A percentile compares a stretch with the other conserved stretches of the same genome.
Evolutionary conservation across 2,797 vertebrate species (phyloP).

Genomic region (Hemitrygon akajei): DNA sequence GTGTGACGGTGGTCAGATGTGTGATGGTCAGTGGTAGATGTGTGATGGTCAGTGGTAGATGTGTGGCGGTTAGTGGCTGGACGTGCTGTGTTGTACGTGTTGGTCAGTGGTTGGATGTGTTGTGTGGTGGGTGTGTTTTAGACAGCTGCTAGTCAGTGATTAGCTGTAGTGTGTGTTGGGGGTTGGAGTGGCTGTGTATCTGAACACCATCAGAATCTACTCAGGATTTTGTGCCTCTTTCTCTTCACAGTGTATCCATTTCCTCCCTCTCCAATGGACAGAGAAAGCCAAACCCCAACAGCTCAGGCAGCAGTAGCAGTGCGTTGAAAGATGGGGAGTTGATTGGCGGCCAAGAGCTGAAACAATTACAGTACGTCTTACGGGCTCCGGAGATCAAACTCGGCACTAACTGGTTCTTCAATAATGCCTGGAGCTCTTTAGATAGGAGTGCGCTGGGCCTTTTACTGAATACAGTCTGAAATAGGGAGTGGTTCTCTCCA

Average conservation of each 20-base stretch:
- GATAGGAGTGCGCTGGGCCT: background rate
- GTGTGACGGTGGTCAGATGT: too few species aligned
- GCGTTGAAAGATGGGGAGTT: constrained; percentile 37
- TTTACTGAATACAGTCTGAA: too few species aligned
- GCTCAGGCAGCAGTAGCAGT: background rate
- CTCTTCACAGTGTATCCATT: constrained; percentile 37
- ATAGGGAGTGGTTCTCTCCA: too few species aligned
- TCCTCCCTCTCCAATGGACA: constrained; percentile 40
- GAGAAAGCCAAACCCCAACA: background rate
- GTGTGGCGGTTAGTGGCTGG: too few species aligned
- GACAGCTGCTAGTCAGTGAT: background rate
- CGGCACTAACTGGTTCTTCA: background rate
- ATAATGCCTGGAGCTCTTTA: background rate
- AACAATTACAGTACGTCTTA: constrained; percentile 46
- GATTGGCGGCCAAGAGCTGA: constrained; percentile 42
- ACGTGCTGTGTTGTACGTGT: too few species aligned
- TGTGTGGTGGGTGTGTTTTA: too few species aligned
- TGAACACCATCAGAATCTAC: background rate
- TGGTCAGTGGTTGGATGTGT: too few species aligned
- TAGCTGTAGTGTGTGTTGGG: background rate
- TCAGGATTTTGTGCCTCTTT: background rate
- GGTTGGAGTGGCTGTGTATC: background rate
- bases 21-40: too few species aligned
- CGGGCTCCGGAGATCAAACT: background rate
- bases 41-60: too few species aligned